Percentiles rank a stretch among this genome's conserved stretches.
These are phyloP conservation scores for Drosophila quadrilineata DNA, from an alignment of 1,140 invertebrate species.

Conservation along the genomic window DNA sequence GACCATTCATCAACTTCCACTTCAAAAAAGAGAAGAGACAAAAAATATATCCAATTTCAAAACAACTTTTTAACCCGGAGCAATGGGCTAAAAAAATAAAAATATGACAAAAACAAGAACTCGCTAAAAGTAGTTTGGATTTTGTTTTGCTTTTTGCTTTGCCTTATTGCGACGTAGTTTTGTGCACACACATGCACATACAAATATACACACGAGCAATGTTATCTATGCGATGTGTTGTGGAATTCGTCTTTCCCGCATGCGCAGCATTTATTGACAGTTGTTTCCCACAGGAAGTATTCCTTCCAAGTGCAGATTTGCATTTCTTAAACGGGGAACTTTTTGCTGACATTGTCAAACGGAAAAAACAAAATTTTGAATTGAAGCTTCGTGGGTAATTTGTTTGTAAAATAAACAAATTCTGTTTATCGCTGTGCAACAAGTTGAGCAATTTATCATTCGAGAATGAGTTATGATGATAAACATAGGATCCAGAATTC, in stretches of 20 bases:
- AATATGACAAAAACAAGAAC: conserved; percentile 49
- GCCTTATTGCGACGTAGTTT: conserved; percentile 53
- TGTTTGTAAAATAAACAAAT: conserved; percentile 1
- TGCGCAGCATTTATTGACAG: conserved; percentile 46
- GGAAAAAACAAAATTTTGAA: conserved; percentile 51
- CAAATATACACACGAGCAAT: neutral
- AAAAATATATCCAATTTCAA: conserved; percentile 54
- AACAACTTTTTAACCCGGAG: conserved; percentile 29
- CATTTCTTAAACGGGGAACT: conserved; percentile 41
- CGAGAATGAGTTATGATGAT: too few species aligned
- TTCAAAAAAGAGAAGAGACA: conserved; percentile 23
- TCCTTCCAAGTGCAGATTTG: conserved; percentile 13
- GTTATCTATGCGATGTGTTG: neutral
- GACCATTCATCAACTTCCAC: conserved; percentile 29
- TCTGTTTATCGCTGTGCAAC: neutral
- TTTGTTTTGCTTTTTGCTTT: conserved; percentile 51
- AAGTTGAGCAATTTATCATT: neutral
- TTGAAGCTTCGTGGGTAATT: conserved; percentile 56
- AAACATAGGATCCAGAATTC: too few species aligned
- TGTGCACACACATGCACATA: conserved; percentile 7
- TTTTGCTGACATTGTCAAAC: conserved; percentile 37
- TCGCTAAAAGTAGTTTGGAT: conserved; percentile 46
- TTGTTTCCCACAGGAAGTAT: conserved; percentile 31
- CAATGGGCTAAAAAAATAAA: conserved; percentile 4
- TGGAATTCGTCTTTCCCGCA: conserved; percentile 35